A percentile compares a stretch with the other conserved stretches of the same genome.
These are phyloP conservation scores for Polymixis flavicincta DNA, from an alignment of 2,888 invertebrate species.

Conservation along the genomic window DNA sequence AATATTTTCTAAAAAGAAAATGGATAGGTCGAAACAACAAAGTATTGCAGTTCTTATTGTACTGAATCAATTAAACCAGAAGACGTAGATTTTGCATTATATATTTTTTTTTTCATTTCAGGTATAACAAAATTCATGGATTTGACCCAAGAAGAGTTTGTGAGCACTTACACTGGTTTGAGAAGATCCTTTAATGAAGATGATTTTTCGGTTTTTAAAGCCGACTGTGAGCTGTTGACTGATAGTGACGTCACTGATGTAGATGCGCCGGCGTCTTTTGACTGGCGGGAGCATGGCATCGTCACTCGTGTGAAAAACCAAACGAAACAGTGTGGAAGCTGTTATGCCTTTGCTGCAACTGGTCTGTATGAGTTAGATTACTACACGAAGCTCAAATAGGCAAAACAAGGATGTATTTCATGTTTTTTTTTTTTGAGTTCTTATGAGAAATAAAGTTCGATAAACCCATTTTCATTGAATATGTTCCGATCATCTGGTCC, in stretches of 20 bases:
- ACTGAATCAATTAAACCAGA: neutral
- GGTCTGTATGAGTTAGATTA: neutral
- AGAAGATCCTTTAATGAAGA: neutral
- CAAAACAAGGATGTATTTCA: neutral
- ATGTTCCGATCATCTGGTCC: neutral
- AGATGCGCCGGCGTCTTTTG: constrained; percentile 6
- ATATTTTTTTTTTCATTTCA: neutral
- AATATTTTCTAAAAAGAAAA: neutral
- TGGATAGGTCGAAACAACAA: neutral
- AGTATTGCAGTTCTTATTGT: no score
- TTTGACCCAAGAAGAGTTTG: constrained; percentile 9
- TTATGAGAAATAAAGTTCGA: no score
- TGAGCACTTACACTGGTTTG: constrained; percentile 2
- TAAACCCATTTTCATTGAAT: no score
- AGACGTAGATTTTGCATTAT: neutral
- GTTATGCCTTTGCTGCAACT: constrained; percentile 8
- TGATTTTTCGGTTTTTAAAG: neutral
- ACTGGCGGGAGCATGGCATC: constrained; percentile 9
- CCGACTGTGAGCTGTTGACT: neutral
- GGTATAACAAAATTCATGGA: constrained; percentile 18
- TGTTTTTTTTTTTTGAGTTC: no score
- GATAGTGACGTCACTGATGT: constrained; percentile 1
- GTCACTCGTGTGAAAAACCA: constrained; percentile 9
- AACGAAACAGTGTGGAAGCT: neutral
- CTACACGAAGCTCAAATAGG: neutral